Evolutionary conservation across 2,797 vertebrate genomes (phyloP).

Genomic region (Sebastes trivittatus): DNA sequence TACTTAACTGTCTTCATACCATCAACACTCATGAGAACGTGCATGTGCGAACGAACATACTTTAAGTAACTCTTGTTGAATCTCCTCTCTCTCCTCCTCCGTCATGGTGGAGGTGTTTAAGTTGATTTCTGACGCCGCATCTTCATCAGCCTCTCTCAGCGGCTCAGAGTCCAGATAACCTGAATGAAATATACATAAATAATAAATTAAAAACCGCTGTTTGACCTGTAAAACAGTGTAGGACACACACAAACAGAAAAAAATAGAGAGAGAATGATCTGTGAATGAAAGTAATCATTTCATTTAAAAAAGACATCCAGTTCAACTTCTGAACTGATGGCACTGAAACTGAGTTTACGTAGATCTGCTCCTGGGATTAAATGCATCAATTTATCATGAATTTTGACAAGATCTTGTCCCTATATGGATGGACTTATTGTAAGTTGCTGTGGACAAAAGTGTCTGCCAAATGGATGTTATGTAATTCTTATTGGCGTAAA

Average conservation of each 20-base stretch:
- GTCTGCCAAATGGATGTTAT: neutral
- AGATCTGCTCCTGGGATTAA: neutral
- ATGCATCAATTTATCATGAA: neutral
- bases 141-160: constrained; percentile 88
- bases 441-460: neutral
- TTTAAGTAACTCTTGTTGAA: constrained; percentile 89
- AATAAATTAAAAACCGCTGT: neutral
- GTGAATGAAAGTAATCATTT: neutral
- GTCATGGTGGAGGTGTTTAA: constrained; percentile 84
- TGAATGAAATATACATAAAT: constrained; percentile 48
- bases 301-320: neutral
- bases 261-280: neutral
- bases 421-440: fast-evolving
- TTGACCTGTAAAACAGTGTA: neutral
- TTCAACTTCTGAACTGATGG: neutral
- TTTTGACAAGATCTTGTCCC: neutral
- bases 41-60: constrained; percentile 69
- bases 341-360: neutral
- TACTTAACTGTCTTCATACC: neutral
- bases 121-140: constrained; percentile 86
- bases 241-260: neutral
- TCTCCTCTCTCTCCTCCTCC: constrained; percentile 93
- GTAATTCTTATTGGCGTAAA: neutral
- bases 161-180: constrained; percentile 91
- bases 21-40: neutral